These are phyloP conservation scores for Phaethon lepturus DNA, from an alignment of 2,113 vertebrate genomes.

Conservation along the genomic window DNA sequence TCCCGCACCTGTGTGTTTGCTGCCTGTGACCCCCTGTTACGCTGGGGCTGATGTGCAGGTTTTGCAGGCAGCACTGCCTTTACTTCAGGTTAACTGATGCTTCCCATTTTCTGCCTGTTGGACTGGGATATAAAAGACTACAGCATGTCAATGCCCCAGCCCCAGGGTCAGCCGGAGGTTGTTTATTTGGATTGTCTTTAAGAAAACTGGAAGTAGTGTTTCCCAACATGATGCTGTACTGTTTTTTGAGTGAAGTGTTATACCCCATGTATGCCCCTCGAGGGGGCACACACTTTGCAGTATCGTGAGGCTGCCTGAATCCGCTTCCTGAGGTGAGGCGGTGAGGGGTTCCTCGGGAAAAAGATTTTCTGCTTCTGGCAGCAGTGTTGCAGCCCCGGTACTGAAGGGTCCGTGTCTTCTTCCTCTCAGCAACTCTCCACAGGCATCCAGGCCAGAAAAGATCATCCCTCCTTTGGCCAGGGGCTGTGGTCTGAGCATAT, in stretches of 20 bases:
- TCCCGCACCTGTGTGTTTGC: not conserved
- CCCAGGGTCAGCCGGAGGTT: not conserved
- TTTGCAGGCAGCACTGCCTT: not conserved
- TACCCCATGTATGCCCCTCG: not conserved
- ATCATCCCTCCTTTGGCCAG: not conserved
- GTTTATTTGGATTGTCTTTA: not conserved
- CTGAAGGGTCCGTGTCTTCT: fast-evolving
- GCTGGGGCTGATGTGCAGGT: not conserved
- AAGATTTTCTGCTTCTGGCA: fast-evolving
- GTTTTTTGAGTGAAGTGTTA: not conserved
- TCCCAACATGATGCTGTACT: not conserved
- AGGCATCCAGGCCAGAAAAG: not conserved
- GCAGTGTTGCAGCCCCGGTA: not conserved
- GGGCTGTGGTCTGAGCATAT: fast-evolving
- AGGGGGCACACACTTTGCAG: not conserved
- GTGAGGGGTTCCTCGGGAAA: not conserved
- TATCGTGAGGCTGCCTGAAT: fast-evolving
- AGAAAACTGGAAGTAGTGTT: not conserved
- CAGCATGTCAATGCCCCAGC: fast-evolving
- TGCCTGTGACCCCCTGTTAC: no score
- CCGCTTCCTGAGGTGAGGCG: fast-evolving
- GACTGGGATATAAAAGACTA: not conserved
- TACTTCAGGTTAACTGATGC: not conserved
- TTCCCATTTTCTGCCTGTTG: not conserved
- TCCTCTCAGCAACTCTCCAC: no score